phyloP scores from a whole-genome alignment of 2,888 invertebrate species.

The Serripes groenlandicus region DNA sequence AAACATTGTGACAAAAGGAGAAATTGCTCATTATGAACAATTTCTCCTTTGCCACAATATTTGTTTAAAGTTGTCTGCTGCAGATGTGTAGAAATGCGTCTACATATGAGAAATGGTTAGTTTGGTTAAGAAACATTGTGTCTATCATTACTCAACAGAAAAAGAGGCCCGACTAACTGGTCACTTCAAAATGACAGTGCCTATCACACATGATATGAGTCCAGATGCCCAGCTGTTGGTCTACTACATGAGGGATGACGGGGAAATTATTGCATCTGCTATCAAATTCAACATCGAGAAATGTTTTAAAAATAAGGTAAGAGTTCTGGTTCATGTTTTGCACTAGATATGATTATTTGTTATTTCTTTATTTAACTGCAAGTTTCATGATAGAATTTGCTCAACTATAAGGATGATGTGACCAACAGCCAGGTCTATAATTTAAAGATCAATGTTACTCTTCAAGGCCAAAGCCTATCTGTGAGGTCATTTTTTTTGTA shows the following conservation, averaged over 20 bases:
- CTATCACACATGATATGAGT: conserved; percentile 74
- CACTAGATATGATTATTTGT: too few species aligned
- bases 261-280: conserved; percentile 89
- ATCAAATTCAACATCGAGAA: conserved; percentile 88
- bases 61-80: not conserved
- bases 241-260: conserved; percentile 88
- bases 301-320: conserved; percentile 89
- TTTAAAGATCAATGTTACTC: too few species aligned
- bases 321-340: too few species aligned
- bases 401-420: too few species aligned
- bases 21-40: not conserved
- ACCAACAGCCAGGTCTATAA: too few species aligned
- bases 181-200: conserved; percentile 64
- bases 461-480: too few species aligned
- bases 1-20: not conserved
- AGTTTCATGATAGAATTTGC: not conserved
- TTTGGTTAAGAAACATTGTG: not conserved
- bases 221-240: conserved; percentile 86
- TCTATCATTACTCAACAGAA: not conserved
- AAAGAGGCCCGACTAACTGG: not conserved
- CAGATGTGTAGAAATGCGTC: not conserved
- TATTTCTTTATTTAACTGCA: not conserved
- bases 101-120: not conserved
- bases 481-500: too few species aligned
- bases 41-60: not conserved